phyloP scores from a whole-genome alignment of 2,888 invertebrate genomes.

The Philhelius pedissequus region DNA sequence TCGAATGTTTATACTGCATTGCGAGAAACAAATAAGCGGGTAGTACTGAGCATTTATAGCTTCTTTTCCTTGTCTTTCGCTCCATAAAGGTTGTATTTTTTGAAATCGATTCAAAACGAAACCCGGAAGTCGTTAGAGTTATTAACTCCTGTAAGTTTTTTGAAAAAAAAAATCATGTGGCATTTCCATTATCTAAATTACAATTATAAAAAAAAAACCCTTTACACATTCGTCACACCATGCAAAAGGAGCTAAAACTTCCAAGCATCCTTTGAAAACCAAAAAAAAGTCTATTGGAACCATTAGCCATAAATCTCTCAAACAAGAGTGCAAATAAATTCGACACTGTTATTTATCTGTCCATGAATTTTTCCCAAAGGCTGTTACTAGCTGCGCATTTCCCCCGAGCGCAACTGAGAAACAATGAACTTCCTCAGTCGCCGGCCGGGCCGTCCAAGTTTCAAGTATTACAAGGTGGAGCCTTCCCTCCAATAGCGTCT shows the following conservation, averaged over 20 bases:
- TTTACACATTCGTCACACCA: too few relatives aligned
- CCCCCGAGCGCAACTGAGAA: neutral
- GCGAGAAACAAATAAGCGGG: too few relatives aligned
- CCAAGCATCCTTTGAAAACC: neutral
- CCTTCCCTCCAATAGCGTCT: slow-evolving; percentile 44
- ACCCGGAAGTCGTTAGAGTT: neutral
- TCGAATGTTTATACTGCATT: too few relatives aligned
- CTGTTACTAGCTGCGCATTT: neutral
- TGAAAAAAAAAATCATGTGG: neutral
- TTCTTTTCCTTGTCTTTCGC: too few relatives aligned
- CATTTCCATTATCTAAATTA: neutral
- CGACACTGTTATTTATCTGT: slow-evolving; percentile 27
- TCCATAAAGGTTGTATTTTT: too few relatives aligned
- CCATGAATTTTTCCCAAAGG: slow-evolving; percentile 32
- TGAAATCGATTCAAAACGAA: too few relatives aligned
- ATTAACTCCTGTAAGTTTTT: neutral
- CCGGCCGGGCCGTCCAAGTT: too few relatives aligned
- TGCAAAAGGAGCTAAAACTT: neutral
- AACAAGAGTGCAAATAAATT: slow-evolving; percentile 29
- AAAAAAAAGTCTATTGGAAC: neutral
- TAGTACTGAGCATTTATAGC: too few relatives aligned
- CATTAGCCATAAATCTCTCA: slow-evolving; percentile 20
- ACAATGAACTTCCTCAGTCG: slow-evolving; percentile 33
- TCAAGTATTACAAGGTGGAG: slow-evolving; percentile 38
- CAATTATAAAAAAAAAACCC: too few relatives aligned